Evolutionary conservation across 2,888 invertebrate species (phyloP), one percentile per base, ranked within the genome.

Genomic region (Apodemia mormo): DNA sequence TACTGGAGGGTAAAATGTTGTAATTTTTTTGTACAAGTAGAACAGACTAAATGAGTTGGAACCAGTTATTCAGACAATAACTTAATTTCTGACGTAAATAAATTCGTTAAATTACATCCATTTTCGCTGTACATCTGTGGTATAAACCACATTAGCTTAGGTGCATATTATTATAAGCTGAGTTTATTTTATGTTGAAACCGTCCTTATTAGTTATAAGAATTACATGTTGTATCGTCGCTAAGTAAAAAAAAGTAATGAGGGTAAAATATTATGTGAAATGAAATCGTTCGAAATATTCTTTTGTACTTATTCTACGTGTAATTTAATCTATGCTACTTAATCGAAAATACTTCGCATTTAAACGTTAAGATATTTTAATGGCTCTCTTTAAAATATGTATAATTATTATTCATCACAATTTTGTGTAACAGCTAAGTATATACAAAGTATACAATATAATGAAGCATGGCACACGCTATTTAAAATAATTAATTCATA

Each of bases 181-280:
- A 70, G 70, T 74, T 72, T 79, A 77, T 80, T 83, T 84, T 86
- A 81, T 79, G 81, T 84, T 84, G 81, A 86, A 78, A 80, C 89
- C 88, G 89, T 88, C 89, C 88, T 84, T 82, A 76, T 75, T 83
- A 86, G 83, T 76, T 77, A 68, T 85, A 85, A 82, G 85, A 70
- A 61, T 61, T 33, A 30, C 30, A 61, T 61, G 61, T 61, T 61
- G 61, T 61, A 30, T 61, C 14, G 61, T 61, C 61, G 61, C 30
- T 61, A 61, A 61, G 61, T 61, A 30, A 61, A 61, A 22, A 22
- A 22, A 61, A 61, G 33, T 61, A 61, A 61, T 61, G 61, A 61
- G 61, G 61, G 61, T 61, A 61, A 61, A 33, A 61, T 61, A 45
- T 45, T 45, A 61, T 61, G 30, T 61, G 30, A 58, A 30, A 14